Evolutionary conservation across 1,140 invertebrate species (phyloP).

Genomic region (Acyrthosiphon pisum): DNA sequence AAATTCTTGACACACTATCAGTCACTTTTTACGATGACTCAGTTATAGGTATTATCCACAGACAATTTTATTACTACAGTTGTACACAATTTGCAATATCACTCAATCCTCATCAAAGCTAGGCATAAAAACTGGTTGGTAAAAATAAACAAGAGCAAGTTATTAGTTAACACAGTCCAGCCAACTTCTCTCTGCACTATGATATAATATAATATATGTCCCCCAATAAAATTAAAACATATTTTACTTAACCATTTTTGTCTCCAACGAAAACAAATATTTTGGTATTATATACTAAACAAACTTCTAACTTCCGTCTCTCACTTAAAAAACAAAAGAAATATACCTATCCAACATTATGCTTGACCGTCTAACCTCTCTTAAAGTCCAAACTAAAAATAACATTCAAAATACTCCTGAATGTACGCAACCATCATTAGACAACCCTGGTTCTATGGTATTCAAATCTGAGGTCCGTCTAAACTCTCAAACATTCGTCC

Average conservation of each 20-base stretch:
- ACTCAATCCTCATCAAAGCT: no score
- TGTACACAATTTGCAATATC: neutral
- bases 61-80: neutral
- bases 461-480: no score
- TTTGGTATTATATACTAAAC: neutral
- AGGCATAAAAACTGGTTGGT: no score
- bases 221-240: no score
- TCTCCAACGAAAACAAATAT: neutral
- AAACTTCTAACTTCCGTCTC: neutral
- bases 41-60: neutral
- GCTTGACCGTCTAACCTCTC: no score
- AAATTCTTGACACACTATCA: neutral
- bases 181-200: no score
- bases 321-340: neutral
- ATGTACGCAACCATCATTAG: neutral
- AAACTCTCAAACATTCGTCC: no score
- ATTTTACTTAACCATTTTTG: no score
- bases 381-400: neutral
- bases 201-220: no score
- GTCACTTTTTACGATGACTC: neutral
- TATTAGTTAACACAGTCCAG: no score
- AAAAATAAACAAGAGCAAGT: no score
- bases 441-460: no score
- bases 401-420: neutral
- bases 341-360: neutral